Percentiles rank a stretch among this genome's conserved stretches.
phyloP scores from a whole-genome alignment of 1,140 invertebrate species.

The Brachionus rotundiformis region DNA sequence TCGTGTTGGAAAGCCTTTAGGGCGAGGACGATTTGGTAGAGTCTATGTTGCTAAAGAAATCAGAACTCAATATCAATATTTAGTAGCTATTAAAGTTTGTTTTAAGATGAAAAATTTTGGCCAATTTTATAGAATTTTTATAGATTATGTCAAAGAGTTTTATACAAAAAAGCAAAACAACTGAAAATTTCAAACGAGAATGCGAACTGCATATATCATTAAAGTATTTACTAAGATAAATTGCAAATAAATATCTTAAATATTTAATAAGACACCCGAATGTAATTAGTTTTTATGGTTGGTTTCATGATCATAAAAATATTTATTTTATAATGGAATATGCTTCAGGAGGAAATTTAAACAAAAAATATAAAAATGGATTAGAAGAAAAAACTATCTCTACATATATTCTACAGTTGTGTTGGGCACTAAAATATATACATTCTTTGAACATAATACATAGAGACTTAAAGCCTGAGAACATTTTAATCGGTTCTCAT shows the following conservation, averaged over 20 bases:
- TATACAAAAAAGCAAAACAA: constrained; percentile 79
- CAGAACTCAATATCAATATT: constrained; percentile 87
- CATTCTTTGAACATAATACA: constrained; percentile 43
- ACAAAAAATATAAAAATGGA: constrained; percentile 58
- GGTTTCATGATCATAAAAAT: constrained; percentile 83
- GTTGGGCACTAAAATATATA: not conserved
- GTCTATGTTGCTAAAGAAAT: constrained; percentile 85
- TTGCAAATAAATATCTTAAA: not conserved
- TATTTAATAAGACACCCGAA: constrained; percentile 76
- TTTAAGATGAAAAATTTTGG: too few species aligned
- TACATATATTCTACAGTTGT: constrained; percentile 8
- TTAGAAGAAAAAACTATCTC: not conserved
- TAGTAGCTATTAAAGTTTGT: not conserved
- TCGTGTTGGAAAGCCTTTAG: constrained; percentile 87
- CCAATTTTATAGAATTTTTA: constrained; percentile 66
- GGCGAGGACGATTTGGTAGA: constrained; percentile 96
- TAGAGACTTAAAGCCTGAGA: constrained; percentile 48
- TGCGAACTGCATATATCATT: constrained; percentile 85
- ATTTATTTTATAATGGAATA: constrained; percentile 90
- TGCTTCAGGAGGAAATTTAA: constrained; percentile 85
- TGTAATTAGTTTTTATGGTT: constrained; percentile 82
- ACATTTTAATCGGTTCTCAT: constrained; percentile 38
- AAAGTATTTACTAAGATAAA: constrained; percentile 65
- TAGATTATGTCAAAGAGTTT: constrained; percentile 77
- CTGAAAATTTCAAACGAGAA: constrained; percentile 87